Evolutionary conservation across 2,797 vertebrate species (phyloP).

Genomic region (Lindbergichthys nudifrons): DNA sequence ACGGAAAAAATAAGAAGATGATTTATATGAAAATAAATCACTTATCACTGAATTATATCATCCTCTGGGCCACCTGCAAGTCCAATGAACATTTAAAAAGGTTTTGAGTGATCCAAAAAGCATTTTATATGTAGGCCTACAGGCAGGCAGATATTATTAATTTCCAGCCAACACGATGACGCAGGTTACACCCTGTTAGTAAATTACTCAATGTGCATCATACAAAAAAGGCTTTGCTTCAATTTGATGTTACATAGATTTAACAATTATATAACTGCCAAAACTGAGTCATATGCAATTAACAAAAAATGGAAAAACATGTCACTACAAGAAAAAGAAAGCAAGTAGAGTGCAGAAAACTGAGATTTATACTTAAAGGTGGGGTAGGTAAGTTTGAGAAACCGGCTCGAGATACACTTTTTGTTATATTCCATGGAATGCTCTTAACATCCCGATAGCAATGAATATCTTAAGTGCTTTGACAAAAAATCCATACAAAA

Average conservation of each 20-base stretch:
- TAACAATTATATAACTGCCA: constrained; percentile 1
- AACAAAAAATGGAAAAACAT: background rate
- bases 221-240: background rate
- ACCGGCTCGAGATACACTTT: no score
- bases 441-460: no score
- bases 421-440: no score
- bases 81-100: background rate
- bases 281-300: constrained; percentile 10
- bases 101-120: background rate
- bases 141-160: background rate
- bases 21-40: background rate
- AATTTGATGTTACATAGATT: constrained; percentile 1
- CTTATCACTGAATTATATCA: background rate
- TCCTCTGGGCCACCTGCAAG: background rate
- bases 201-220: constrained; percentile 8
- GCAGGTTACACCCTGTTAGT: constrained; percentile 3
- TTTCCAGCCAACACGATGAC: background rate
- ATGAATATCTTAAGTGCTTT: no score
- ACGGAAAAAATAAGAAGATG: background rate
- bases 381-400: no score
- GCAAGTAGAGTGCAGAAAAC: background rate
- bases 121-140: background rate
- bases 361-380: background rate
- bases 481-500: no score
- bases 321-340: background rate